These are phyloP conservation scores for Kradibia gibbosae DNA, from an alignment of 1,140 invertebrate genomes.

Conservation along the genomic window DNA sequence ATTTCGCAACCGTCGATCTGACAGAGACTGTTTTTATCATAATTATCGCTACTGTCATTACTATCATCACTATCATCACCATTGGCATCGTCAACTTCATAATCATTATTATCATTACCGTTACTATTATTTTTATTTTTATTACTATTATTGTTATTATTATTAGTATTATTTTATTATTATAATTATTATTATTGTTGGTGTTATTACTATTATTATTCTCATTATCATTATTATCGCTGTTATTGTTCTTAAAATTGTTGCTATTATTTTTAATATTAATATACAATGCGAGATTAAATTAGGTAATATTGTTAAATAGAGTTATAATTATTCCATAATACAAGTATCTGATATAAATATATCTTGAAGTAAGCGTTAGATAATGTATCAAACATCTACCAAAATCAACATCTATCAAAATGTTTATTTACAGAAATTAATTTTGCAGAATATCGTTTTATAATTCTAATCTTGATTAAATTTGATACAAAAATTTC, in stretches of 20 bases:
- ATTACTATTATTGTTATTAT: neutral
- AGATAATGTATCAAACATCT: too few species aligned
- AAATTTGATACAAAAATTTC: too few species aligned
- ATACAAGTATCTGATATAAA: too few species aligned
- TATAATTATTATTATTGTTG: neutral
- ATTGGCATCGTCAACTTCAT: neutral
- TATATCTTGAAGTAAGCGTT: too few species aligned
- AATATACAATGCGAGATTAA: neutral
- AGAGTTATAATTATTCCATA: neutral
- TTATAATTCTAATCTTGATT: too few species aligned
- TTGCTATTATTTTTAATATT: neutral
- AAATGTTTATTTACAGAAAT: too few species aligned
- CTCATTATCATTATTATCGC: neutral
- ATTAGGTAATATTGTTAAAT: neutral
- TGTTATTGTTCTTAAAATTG: neutral
- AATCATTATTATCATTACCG: neutral
- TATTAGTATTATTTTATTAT: neutral
- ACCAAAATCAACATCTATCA: too few species aligned
- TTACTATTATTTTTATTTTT: constrained; percentile 10
- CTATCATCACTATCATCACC: neutral
- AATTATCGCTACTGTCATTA: neutral
- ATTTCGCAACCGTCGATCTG: constrained; percentile 57
- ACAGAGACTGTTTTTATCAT: constrained; percentile 43
- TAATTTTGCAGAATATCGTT: too few species aligned
- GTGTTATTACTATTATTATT: neutral